These are phyloP conservation scores for Calliopsis andreniformis DNA, from an alignment of 1,140 invertebrate species.

Conservation along the genomic window DNA sequence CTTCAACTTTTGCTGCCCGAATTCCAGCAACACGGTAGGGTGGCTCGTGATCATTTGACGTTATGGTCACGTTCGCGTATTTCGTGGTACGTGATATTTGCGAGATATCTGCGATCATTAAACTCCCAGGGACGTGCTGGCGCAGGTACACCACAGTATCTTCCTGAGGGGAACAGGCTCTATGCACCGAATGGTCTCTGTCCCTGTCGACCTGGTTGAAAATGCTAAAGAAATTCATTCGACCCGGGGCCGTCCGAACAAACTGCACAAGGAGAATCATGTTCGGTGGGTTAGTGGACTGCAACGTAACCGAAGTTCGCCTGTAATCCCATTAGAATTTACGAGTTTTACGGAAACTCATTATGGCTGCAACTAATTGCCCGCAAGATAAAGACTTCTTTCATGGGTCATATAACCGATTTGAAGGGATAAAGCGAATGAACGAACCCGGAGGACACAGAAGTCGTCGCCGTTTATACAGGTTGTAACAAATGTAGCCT, in stretches of 20 bases:
- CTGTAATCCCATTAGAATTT: constrained; percentile 64
- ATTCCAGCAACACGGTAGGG: constrained; percentile 25
- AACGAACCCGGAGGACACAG: constrained; percentile 20
- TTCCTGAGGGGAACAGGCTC: not conserved
- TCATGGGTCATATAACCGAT: constrained; percentile 65
- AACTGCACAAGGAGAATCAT: not conserved
- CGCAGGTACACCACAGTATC: not conserved
- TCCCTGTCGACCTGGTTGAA: not conserved
- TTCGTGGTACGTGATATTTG: constrained; percentile 72
- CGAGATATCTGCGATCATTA: constrained; percentile 69
- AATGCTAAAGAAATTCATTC: not conserved
- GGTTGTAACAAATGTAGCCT: too few relatives aligned
- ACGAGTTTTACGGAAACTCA: constrained; percentile 65
- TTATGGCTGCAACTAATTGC: constrained; percentile 67
- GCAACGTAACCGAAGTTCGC: constrained; percentile 40
- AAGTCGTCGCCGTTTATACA: constrained; percentile 22
- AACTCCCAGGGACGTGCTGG: constrained; percentile 52
- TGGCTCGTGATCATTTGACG: constrained; percentile 58
- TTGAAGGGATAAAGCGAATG: constrained; percentile 41
- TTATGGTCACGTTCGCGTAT: constrained; percentile 72
- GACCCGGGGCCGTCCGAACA: not conserved
- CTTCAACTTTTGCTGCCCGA: constrained; percentile 39
- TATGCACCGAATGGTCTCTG: not conserved
- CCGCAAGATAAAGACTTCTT: constrained; percentile 61
- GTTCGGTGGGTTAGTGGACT: constrained; percentile 33